phyloP scores from a whole-genome alignment of 1,140 invertebrate genomes.

The Leptinotarsa defecta region DNA sequence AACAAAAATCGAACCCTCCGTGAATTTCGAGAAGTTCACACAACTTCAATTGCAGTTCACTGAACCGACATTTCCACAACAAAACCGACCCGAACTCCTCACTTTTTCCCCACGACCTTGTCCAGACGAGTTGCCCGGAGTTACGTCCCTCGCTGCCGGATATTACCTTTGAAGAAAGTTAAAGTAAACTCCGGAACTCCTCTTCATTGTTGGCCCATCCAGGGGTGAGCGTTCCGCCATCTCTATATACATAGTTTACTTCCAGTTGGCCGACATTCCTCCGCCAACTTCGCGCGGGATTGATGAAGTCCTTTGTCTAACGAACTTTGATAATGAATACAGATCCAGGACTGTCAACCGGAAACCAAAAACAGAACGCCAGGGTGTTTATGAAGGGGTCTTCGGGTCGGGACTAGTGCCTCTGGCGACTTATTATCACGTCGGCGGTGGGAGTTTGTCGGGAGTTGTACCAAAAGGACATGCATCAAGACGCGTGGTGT shows the following conservation, averaged over 20 bases:
- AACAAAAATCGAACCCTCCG: too few species aligned
- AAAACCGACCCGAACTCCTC: neutral
- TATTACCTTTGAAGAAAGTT: conserved; percentile 21
- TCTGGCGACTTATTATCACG: too few species aligned
- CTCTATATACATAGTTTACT: conserved; percentile 5
- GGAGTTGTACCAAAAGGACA: too few species aligned
- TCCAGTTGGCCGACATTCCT: conserved; percentile 15
- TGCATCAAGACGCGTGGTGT: too few species aligned
- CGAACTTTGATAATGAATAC: conserved; percentile 20
- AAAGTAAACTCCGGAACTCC: conserved; percentile 6
- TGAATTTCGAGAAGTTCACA: too few species aligned
- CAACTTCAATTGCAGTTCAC: too few species aligned
- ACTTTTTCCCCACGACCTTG: neutral
- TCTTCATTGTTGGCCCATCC: conserved; percentile 1
- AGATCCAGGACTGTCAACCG: neutral
- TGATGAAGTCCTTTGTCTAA: conserved; percentile 20
- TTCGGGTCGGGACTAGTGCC: too few species aligned
- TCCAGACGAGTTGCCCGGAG: neutral
- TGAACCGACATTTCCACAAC: too few species aligned
- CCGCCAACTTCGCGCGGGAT: conserved; percentile 10
- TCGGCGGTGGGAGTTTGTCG: too few species aligned
- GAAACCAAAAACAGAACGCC: neutral
- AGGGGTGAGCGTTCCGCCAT: conserved; percentile 4
- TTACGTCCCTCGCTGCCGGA: conserved; percentile 8
- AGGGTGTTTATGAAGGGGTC: too few species aligned